phyloP scores from a whole-genome alignment of 2,888 invertebrate genomes.

The Cephalotes varians region DNA sequence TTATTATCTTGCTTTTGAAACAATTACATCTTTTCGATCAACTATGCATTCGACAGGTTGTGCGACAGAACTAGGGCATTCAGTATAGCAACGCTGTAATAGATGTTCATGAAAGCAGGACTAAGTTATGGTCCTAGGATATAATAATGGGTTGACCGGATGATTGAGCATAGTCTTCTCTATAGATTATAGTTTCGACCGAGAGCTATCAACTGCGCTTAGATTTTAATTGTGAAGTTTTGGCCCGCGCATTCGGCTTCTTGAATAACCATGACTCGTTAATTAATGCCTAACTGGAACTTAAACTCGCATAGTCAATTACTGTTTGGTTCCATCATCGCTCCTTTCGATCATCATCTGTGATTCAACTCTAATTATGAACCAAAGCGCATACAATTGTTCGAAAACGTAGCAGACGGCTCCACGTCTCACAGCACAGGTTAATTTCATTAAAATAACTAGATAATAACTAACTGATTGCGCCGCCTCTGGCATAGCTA shows the following conservation, averaged over 20 bases:
- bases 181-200: slow-evolving; percentile 66
- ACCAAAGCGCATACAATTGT: neutral
- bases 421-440: neutral
- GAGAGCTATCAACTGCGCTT: slow-evolving; percentile 63
- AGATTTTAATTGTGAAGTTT: slow-evolving; percentile 79
- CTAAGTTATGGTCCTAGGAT: slow-evolving; percentile 68
- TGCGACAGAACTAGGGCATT: neutral
- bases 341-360: neutral
- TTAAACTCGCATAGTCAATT: slow-evolving; percentile 48
- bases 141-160: slow-evolving; percentile 65
- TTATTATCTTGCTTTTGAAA: slow-evolving; percentile 1
- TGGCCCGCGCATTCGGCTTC: slow-evolving; percentile 19
- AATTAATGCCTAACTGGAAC: slow-evolving; percentile 57
- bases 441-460: slow-evolving; percentile 21
- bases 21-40: neutral
- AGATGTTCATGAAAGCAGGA: slow-evolving; percentile 49
- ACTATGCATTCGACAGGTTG: neutral
- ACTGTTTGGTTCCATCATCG: slow-evolving; percentile 31
- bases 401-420: neutral
- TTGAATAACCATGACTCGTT: slow-evolving; percentile 52
- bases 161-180: slow-evolving; percentile 60
- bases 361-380: neutral
- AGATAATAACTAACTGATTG: slow-evolving; percentile 26
- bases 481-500: neutral
- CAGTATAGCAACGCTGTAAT: slow-evolving; percentile 10